These are phyloP conservation scores for Heptranchias perlo DNA, from an alignment of 2,113 vertebrate species.

Conservation along the genomic window DNA sequence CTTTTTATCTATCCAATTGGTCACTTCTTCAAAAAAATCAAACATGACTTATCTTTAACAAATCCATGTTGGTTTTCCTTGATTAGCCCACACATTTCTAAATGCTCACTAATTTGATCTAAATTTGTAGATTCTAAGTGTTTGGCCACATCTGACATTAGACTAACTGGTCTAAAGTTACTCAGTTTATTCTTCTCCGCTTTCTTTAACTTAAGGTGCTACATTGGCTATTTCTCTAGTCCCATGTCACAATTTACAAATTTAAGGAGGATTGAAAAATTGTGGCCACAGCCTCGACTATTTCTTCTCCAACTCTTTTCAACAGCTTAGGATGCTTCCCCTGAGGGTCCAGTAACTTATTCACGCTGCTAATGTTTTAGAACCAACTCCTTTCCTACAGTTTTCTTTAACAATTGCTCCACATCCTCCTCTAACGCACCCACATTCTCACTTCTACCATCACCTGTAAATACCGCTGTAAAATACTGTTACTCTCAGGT, in stretches of 20 bases:
- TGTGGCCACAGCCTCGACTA: not conserved
- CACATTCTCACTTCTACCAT: not conserved
- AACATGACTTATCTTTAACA: not conserved
- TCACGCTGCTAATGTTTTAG: not conserved
- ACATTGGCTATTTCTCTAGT: not conserved
- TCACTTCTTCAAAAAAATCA: not conserved
- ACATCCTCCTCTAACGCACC: not conserved
- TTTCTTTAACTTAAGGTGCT: not conserved
- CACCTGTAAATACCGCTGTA: not conserved
- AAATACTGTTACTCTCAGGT: not conserved
- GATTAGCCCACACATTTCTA: not conserved
- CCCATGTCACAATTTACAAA: not conserved
- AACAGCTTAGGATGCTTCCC: not conserved
- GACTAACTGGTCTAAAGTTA: not conserved
- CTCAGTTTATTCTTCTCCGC: not conserved
- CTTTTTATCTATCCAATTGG: not conserved
- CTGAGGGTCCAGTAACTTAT: not conserved
- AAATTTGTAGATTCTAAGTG: not conserved
- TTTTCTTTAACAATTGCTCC: not conserved
- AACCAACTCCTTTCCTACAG: not conserved
- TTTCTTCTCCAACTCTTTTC: not conserved
- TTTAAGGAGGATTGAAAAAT: not conserved
- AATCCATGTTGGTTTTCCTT: not conserved
- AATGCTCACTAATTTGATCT: not conserved
- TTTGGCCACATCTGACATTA: not conserved